Evolutionary conservation across 1,140 invertebrate species (phyloP).

Genomic region (Coenobita brevimanus): DNA sequence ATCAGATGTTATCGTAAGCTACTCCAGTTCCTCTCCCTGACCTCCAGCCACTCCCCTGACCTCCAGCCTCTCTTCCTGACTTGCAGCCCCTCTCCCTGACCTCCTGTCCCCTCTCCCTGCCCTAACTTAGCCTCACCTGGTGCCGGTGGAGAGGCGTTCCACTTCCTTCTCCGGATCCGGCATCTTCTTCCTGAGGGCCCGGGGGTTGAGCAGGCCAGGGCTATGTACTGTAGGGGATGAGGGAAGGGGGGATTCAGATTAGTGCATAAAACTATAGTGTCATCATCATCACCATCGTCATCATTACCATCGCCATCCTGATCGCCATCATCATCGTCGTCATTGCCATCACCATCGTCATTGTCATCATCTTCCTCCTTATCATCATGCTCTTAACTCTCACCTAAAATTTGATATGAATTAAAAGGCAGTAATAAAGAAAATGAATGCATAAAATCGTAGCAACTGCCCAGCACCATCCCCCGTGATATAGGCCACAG

Average conservation of each 20-base stretch:
- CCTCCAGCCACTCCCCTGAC: background rate
- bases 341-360: too few relatives aligned
- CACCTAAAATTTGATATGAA: too few relatives aligned
- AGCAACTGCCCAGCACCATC: too few relatives aligned
- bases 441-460: too few relatives aligned
- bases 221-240: constrained; percentile 4
- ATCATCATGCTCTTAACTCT: too few relatives aligned
- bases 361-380: too few relatives aligned
- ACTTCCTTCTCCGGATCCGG: constrained; percentile 25
- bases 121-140: background rate
- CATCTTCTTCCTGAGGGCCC: constrained; percentile 33
- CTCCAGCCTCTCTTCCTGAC: background rate
- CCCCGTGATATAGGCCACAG: too few relatives aligned
- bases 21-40: too few relatives aligned
- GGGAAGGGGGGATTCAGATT: background rate
- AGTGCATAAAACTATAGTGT: background rate
- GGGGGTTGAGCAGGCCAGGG: constrained; percentile 23
- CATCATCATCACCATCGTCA: background rate
- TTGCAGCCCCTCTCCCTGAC: background rate
- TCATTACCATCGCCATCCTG: too few relatives aligned
- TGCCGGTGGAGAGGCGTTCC: constrained; percentile 40
- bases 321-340: too few relatives aligned
- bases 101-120: background rate
- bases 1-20: too few relatives aligned
- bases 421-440: too few relatives aligned